phyloP scores from a whole-genome alignment of 2,888 invertebrate species.

The Actias luna region DNA sequence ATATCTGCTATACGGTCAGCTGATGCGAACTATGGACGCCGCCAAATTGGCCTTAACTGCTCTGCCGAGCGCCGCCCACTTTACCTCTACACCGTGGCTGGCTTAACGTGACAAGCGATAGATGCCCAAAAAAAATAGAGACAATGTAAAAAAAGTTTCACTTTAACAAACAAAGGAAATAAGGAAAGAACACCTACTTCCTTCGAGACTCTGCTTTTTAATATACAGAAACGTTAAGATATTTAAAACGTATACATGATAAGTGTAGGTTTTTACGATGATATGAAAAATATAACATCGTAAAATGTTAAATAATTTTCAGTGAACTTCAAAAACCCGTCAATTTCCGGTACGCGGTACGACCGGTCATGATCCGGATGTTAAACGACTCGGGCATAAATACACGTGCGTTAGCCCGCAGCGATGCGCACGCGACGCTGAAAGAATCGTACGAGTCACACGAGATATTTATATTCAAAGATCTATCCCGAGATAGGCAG shows the following conservation, averaged over 20 bases:
- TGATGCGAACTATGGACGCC: too few species aligned
- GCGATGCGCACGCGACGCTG: constrained; percentile 34
- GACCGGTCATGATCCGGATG: constrained; percentile 54
- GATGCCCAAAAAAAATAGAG: too few species aligned
- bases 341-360: constrained; percentile 1
- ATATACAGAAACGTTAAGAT: background rate
- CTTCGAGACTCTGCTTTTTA: background rate
- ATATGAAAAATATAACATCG: background rate
- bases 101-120: too few species aligned
- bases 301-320: background rate
- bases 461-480: background rate
- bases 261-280: background rate
- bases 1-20: too few species aligned
- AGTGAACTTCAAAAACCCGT: background rate
- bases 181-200: too few species aligned
- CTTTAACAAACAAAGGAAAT: too few species aligned
- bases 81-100: too few species aligned
- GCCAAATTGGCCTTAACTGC: too few species aligned
- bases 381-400: constrained; percentile 41
- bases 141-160: too few species aligned
- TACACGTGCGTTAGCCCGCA: constrained; percentile 33
- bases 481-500: constrained; percentile 6
- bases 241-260: background rate
- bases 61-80: too few species aligned
- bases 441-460: constrained; percentile 12